Evolutionary conservation across 1,140 invertebrate species (phyloP).

Genomic region (Nasonia vitripennis): DNA sequence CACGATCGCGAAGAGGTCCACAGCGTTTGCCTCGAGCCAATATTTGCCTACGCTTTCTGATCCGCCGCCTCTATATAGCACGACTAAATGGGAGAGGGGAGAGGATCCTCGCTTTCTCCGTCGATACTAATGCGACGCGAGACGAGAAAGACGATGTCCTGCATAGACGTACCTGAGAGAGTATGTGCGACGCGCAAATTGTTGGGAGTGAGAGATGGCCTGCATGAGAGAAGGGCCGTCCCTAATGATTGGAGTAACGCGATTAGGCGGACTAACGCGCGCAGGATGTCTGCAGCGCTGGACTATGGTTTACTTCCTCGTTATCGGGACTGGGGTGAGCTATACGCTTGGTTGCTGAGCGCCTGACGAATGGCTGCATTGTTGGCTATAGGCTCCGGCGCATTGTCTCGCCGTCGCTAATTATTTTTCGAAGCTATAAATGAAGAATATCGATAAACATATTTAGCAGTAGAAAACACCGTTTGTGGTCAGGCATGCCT

Average conservation of each 20-base stretch:
- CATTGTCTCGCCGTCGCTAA: background rate
- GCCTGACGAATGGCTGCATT: background rate
- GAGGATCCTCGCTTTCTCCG: background rate
- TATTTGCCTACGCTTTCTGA: conserved; percentile 58
- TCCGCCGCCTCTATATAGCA: conserved; percentile 42
- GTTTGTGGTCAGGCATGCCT: background rate
- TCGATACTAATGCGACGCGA: background rate
- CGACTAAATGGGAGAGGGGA: background rate
- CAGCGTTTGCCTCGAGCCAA: conserved; percentile 55
- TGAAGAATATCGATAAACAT: no score
- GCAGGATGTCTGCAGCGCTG: background rate
- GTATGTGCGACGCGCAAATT: background rate
- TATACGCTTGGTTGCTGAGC: background rate
- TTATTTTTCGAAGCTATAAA: no score
- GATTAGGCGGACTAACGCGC: conserved; percentile 17
- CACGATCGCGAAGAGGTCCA: conserved; percentile 50
- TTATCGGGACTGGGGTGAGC: background rate
- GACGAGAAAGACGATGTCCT: background rate
- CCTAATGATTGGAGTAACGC: conserved; percentile 20
- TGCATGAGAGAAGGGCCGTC: background rate
- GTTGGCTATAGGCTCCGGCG: background rate
- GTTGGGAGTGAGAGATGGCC: background rate
- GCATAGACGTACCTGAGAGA: background rate
- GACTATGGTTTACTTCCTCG: background rate
- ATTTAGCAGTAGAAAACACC: no score